Conservation (phyloP, 2,888 invertebrate genomes). For the Caenorhabditis becei region DNA sequence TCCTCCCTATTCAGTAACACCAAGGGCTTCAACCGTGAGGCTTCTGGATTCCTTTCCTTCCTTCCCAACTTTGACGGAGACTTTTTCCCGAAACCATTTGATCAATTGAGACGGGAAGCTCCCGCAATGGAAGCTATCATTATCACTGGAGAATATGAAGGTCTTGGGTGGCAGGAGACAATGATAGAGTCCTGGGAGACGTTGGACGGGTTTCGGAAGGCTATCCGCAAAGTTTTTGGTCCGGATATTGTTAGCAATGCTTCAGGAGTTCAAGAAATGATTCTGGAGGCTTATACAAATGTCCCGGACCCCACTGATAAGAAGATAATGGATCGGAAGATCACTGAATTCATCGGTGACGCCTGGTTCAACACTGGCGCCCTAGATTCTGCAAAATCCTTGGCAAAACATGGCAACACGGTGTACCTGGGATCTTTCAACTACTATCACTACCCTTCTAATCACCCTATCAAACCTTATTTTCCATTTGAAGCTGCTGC, state of each 20-base stretch:
- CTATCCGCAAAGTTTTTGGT: no score
- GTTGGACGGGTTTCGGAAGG: no score
- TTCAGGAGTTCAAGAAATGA: no score
- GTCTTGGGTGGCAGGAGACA: constrained; percentile 55
- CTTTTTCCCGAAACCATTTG: constrained; percentile 65
- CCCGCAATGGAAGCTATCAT: constrained; percentile 59
- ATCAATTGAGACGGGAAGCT: constrained; percentile 58
- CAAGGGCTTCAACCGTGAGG: background rate
- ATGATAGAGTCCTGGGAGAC: no score
- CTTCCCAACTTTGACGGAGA: constrained; percentile 68
- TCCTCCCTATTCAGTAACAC: constrained; percentile 22
- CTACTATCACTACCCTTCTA: constrained; percentile 27
- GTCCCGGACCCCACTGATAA: no score
- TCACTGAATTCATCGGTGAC: constrained; percentile 56
- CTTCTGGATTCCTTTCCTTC: constrained; percentile 59
- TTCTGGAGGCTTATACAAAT: no score
- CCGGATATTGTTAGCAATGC: no score
- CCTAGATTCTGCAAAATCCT: constrained; percentile 44
- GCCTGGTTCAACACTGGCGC: constrained; percentile 45
- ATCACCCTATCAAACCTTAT: background rate
- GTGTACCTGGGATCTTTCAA: constrained; percentile 66
- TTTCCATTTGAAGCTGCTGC: constrained; percentile 49
- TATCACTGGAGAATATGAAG: constrained; percentile 65
- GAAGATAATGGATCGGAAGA: constrained; percentile 18
- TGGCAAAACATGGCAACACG: constrained; percentile 44